Base-by-base conservation (phyloP, 2,113 vertebrate genomes). In the Aspidoscelis tigris region DNA sequence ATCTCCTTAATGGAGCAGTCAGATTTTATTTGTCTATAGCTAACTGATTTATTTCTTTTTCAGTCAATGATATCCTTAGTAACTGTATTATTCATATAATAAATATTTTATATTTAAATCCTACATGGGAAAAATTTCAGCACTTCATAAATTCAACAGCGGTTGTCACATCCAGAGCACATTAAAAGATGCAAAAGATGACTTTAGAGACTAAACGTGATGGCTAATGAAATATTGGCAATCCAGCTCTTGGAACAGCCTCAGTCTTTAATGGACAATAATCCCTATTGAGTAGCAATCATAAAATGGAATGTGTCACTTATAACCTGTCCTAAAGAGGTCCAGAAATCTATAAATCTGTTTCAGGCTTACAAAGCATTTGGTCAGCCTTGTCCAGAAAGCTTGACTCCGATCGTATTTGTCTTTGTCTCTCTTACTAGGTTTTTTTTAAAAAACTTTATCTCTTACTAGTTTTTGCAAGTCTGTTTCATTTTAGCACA, bases 231-330 rank as follows among this genome's bases (percentile, higher is more conserved):
- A 47, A 22, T 76, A 39, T 76, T 92, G 88, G 64, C 65, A 86
- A 87, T 20, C 61, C 50, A 73, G 68, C 9, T 78, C 83, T 41
- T 73, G 61, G 33, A 10, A 21, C 85, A 68, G 43, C 75, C 81
- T 93, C 58, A 81, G 50, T 82, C 91, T 78, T 88, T 89, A 90
- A 82, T 75, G 70, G 65, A 80, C 68, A 86, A 79, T 89, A 90
- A 88, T 86, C 58, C 26, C 26, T 41, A 87, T 8, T 77, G 18
- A 77, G 55, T 47, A 84, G 68, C 12, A 61, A 88, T 50, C 43
- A 87, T 80, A 71, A 80, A 86, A 14, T 20, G 76, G 10, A 58
- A 33, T 6, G 87, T 71, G 39, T 79, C 80, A 78, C 73, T 89
- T 88, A 22, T 71, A 53, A 66, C 39, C 76, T 83, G 22, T 86